Evolutionary conservation across 1,140 invertebrate species (phyloP), one percentile per base, ranked within the genome.

Genomic region (Bradysia coprophila): DNA sequence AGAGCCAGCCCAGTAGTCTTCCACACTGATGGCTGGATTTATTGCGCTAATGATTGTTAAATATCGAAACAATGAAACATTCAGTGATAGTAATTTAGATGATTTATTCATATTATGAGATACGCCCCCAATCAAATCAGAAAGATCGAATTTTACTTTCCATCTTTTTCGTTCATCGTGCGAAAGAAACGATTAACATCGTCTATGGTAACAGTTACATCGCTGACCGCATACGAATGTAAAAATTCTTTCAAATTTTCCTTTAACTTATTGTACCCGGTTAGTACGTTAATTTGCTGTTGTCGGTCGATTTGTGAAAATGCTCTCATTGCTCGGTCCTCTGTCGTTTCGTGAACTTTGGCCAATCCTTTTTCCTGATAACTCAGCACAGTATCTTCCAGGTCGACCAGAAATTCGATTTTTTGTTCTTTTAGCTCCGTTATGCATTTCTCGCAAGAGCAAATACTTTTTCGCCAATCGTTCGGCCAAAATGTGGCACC

Each of bases 121-220:
- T n/a, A n/a, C n/a, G n/a, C n/a, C n/a, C n/a, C n/a, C n/a, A n/a
- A n/a, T n/a, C n/a, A n/a, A n/a, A n/a, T n/a, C n/a, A n/a, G n/a
- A n/a, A n/a, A n/a, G n/a, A n/a, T n/a, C n/a, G n/a, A n/a, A n/a
- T n/a, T n/a, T n/a, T n/a, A n/a, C n/a, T 13, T 38, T 38, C 13
- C n/a, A 18, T 18, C 18, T 38, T 38, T 38, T 20, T 38, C 18
- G 2, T 18, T 18, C 36, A 38, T 18, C 4, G 18, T 38, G 18
- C 18, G 74, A 59, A 95, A 94, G 59, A 96, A 96, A 47, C 83
- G 80, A 48, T 78, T 75, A 31, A 95, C 90, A 56, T 96, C 89
- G 56, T 92, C 85, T 55, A 84, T 82, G 38, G 80, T 73, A 0
- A 95, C 87, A 6, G 93, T 76, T 55, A 84, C 84, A 45, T 81